These are phyloP conservation scores for Poeciliopsis prolifica DNA, from an alignment of 2,113 vertebrate genomes.

Conservation along the genomic window DNA sequence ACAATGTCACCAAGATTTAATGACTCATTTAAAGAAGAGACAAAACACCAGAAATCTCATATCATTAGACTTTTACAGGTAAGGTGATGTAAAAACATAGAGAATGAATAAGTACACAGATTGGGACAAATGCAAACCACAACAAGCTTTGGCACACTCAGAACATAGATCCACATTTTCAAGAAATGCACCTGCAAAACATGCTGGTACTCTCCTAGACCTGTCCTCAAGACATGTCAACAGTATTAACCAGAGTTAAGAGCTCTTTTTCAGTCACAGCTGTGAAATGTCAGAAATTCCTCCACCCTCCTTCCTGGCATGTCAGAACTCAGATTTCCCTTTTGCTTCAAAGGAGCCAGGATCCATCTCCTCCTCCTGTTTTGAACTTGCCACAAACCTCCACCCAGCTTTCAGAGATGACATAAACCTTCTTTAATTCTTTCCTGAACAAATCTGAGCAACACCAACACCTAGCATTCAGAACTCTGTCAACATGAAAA, in stretches of 20 bases:
- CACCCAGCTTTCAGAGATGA: conserved; percentile 59
- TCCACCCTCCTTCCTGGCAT: conserved; percentile 54
- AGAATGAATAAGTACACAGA: neutral
- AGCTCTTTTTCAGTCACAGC: conserved; percentile 45
- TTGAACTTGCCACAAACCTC: conserved; percentile 49
- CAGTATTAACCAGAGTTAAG: conserved; percentile 56
- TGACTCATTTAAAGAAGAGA: neutral
- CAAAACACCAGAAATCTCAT: neutral
- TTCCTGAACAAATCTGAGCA: conserved; percentile 22
- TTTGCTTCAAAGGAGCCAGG: conserved; percentile 66
- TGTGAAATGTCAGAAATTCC: conserved; percentile 61
- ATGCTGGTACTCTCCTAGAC: conserved; percentile 10
- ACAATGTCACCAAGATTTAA: neutral
- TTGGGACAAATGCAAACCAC: neutral
- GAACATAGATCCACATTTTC: conserved; percentile 1
- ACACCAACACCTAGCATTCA: conserved; percentile 19
- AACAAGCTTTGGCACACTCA: neutral
- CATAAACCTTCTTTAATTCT: conserved; percentile 28
- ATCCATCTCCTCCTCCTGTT: conserved; percentile 55
- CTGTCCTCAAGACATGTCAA: conserved; percentile 43
- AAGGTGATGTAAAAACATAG: neutral
- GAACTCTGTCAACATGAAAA: conserved; percentile 33
- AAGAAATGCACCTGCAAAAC: conserved; percentile 21
- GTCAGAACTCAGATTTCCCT: conserved; percentile 51
- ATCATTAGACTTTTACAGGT: neutral